Evolutionary conservation across 2,113 vertebrate genomes (phyloP), one percentile per base, ranked within the genome.

Genomic region (Erythrocercus mccallii): DNA sequence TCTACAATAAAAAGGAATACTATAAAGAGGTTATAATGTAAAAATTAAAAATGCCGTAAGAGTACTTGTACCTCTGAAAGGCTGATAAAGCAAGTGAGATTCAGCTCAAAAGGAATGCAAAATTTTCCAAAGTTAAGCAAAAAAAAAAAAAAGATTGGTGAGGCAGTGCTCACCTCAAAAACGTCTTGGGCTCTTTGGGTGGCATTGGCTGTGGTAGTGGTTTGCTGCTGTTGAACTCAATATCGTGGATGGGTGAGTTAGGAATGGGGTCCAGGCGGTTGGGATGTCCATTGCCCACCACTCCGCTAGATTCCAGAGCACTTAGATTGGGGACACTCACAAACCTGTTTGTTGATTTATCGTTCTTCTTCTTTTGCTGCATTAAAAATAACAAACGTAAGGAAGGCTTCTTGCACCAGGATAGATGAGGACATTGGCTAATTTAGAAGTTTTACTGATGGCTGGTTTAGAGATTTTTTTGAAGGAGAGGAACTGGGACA

Each of bases 361-460:
- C 99, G 68, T 98, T 99, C 99, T 99, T 99, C 99, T 99, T 99
- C 99, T 99, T 99, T 99, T 99, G 99, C 99, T 99, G 99, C 98
- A 99, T 98, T 98, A 97, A 98, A 98, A 98, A 98, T 98, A 98
- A 98, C 94, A 98, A 88, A 97, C 1, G 35, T 98, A 81, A 98
- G 97, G 97, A 96, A 78, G 82, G 94, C 95, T 93, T 90, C 92
- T 85, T 95, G 79, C 30, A 71, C 73, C 53, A 87, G 82, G 73
- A 96, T 83, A 96, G 89, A 88, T 5, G 58, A 97, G 95, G 97
- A 94, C 69, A 95, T 44, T 40, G 82, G 85, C 86, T 97, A 81
- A 84, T 64, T 11, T 61, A 86, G 48, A 86, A 73, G 66, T 33
- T 76, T 18, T 50, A 80, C 5, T 81, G 72, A 76, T 94, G 89